phyloP scores from a whole-genome alignment of 2,797 vertebrate genomes.

The Tachyglossus aculeatus region DNA sequence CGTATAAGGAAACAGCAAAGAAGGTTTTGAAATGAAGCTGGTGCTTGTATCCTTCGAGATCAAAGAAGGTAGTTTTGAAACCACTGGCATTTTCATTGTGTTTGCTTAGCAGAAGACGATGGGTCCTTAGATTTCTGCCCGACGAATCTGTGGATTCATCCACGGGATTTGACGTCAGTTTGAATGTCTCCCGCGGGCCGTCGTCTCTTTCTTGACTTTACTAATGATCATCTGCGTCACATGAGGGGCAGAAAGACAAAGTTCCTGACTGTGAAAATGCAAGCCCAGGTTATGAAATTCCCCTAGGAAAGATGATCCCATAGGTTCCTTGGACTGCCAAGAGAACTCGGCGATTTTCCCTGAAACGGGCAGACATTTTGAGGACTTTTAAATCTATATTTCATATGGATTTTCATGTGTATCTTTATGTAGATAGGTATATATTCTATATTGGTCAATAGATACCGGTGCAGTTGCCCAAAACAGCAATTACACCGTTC shows the following conservation, averaged over 20 bases:
- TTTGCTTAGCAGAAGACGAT: background rate
- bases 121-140: slow-evolving; percentile 40
- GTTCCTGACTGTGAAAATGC: no score
- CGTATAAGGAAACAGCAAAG: slow-evolving; percentile 45
- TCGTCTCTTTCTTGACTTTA: slow-evolving; percentile 57
- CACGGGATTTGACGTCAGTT: slow-evolving; percentile 75
- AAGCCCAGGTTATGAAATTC: slow-evolving; percentile 30
- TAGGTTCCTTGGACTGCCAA: slow-evolving; percentile 37
- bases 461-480: no score
- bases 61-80: slow-evolving; percentile 39
- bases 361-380: no score
- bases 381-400: no score
- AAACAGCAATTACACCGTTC: no score
- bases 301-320: slow-evolving; percentile 43
- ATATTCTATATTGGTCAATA: no score
- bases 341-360: slow-evolving; percentile 31
- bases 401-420: no score
- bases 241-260: slow-evolving; percentile 50
- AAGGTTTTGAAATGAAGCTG: slow-evolving; percentile 38
- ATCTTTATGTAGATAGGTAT: no score
- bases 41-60: slow-evolving; percentile 31
- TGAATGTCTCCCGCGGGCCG: slow-evolving; percentile 44
- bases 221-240: slow-evolving; percentile 61
- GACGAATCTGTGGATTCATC: slow-evolving; percentile 71
- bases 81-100: background rate